Base-by-base conservation (phyloP, 2,888 invertebrate genomes). In the Machimus atricapillus region DNA sequence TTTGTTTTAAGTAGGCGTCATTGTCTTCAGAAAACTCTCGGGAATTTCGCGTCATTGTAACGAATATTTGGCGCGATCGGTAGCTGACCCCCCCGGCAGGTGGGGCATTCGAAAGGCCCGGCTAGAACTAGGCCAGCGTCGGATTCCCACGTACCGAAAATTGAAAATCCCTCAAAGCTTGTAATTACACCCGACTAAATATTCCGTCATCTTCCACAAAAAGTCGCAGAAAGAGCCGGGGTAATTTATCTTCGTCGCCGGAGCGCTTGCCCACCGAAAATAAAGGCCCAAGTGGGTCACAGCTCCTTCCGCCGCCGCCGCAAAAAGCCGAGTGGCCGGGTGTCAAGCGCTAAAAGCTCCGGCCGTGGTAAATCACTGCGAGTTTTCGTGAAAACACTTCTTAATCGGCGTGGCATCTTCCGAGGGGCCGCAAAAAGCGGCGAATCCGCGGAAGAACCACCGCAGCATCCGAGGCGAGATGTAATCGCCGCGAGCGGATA, bases 321-420 rank as follows among this genome's bases (percentile, higher is more conserved):
- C 56, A 56, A 19, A n/a, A 76, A 37, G n/a, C 34, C 34, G 27
- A 34, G 31, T 52, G 52, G 52, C 27, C 23, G 46, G 31, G 52
- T 79, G 79, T 79, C 79, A 79, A 52, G 52, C 14, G 52, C 52
- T 52, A 79, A 79, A 79, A 79, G 79, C 52, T 79, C 12, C 12
- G 27, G 27, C 79, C 40, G 27, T 79, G 79, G n/a, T 31, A 79
- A 27, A 14, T 79, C 79, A 52, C n/a, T 52, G 31, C 79, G 31
- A 79, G 52, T 79, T 40, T 77, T 78, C 12, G 27, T 52, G 79
- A 79, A 79, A 79, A 79, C 46, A 52, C 27, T 34, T 66, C 16
- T 66, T 66, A 66, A 66, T 66, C 66, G 66, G 66, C 27, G 66
- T 66, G 5, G 27, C 23, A 66, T 66, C 66, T 19, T 27, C 66